Evolutionary conservation across 2,113 vertebrate species (phyloP).

Genomic region (Azemiops feae): DNA sequence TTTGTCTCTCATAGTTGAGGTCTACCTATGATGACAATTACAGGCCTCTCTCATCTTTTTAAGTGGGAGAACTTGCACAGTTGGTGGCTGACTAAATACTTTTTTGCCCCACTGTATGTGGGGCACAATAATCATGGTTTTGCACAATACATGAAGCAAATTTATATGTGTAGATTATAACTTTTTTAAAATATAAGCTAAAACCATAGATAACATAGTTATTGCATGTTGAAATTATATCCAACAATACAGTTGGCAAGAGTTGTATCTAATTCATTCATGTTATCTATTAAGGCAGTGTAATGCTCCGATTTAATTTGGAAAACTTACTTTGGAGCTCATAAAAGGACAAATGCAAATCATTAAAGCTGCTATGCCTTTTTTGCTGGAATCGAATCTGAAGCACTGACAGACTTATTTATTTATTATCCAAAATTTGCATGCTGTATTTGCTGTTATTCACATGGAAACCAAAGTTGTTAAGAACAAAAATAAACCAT

Average conservation of each 20-base stretch:
- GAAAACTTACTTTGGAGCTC: not conserved
- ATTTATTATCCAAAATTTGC: not conserved
- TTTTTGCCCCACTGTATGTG: too few relatives aligned
- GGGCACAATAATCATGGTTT: not conserved
- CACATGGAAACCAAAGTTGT: not conserved
- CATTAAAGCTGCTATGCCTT: not conserved
- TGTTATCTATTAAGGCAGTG: not conserved
- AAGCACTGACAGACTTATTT: not conserved
- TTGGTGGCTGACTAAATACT: too few relatives aligned
- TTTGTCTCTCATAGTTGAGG: too few relatives aligned
- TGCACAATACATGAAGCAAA: not conserved
- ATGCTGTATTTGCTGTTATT: not conserved
- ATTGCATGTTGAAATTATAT: not conserved
- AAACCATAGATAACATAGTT: not conserved
- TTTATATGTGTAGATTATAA: not conserved
- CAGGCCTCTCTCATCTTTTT: too few relatives aligned
- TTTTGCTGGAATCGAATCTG: not conserved
- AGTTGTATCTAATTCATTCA: not conserved
- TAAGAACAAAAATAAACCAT: not conserved
- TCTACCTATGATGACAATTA: too few relatives aligned
- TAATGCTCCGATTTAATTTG: not conserved
- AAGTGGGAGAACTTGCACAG: too few relatives aligned
- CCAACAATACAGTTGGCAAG: not conserved
- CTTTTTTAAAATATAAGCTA: not conserved
- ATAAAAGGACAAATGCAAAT: not conserved